Conservation (phyloP, 2,113 vertebrate genomes). For the Protomyctophum bolini region DNA sequence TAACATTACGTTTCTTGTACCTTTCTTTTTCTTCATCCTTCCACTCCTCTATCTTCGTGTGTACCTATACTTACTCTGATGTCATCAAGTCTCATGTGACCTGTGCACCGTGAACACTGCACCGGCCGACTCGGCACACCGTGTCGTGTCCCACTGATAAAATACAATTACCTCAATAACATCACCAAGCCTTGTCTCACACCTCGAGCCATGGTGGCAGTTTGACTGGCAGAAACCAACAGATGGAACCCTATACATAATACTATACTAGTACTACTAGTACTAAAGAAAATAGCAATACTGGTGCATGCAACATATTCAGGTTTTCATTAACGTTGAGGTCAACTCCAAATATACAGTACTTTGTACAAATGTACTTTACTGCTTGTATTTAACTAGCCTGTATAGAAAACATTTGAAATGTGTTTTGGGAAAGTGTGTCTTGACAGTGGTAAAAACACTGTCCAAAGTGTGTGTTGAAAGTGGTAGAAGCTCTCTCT, state of each 20-base stretch:
- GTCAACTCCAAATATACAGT: too few species aligned
- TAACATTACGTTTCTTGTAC: not conserved
- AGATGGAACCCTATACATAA: too few species aligned
- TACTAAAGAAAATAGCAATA: too few species aligned
- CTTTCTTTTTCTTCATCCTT: conserved; percentile 22
- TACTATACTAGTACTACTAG: too few species aligned
- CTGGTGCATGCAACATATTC: too few species aligned
- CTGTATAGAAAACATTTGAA: too few species aligned
- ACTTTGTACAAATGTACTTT: too few species aligned
- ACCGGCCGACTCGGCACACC: conserved; percentile 64
- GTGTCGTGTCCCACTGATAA: conserved; percentile 79
- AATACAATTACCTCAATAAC: conserved; percentile 77
- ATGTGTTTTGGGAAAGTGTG: too few species aligned
- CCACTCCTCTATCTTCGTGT: conserved; percentile 8
- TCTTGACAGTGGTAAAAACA: not conserved
- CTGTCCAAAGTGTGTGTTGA: conserved; percentile 16
- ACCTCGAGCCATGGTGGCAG: too few species aligned
- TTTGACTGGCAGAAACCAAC: too few species aligned
- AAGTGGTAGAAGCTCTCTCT: not conserved
- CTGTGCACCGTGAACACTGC: conserved; percentile 68
- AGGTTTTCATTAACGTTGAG: too few species aligned
- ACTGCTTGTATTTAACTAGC: too few species aligned
- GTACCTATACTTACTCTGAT: conserved; percentile 80
- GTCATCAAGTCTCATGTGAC: conserved; percentile 74
- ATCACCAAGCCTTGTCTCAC: conserved; percentile 40